Conservation (phyloP, 2,113 vertebrate genomes). For the Oncorhynchus mykiss region DNA sequence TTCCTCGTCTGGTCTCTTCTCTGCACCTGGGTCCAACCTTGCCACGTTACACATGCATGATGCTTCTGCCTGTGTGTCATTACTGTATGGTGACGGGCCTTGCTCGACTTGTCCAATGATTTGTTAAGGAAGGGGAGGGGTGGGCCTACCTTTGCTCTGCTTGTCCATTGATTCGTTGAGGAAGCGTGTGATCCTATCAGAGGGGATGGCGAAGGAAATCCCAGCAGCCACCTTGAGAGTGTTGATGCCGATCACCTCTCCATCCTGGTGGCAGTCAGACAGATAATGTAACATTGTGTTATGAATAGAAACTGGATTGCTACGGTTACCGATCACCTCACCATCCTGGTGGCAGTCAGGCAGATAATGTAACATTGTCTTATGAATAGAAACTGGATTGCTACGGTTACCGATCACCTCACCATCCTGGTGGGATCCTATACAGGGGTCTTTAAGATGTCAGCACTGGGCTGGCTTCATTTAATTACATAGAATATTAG, state of each 20-base stretch:
- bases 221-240: constrained; percentile 92
- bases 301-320: not conserved
- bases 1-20: too few species aligned
- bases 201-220: constrained; percentile 94
- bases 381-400: not conserved
- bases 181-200: constrained; percentile 87
- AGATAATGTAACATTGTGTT: not conserved
- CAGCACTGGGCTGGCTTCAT: too few species aligned
- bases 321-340: constrained; percentile 95
- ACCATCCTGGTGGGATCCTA: constrained; percentile 76
- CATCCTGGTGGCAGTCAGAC: constrained; percentile 74
- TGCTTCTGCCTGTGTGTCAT: too few species aligned
- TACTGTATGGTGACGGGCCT: too few species aligned
- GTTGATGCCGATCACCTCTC: constrained; percentile 95
- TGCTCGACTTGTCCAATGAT: too few species aligned
- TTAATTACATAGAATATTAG: too few species aligned
- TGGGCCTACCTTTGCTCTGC: constrained; percentile 78
- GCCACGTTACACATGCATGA: too few species aligned
- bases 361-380: not conserved
- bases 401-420: constrained; percentile 95
- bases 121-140: too few species aligned
- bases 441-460: too few species aligned
- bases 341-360: constrained; percentile 77
- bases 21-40: too few species aligned
- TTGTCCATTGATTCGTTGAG: constrained; percentile 83